Conservation (phyloP, 2,888 invertebrate species). For the Ischnus inquisitorius region DNA sequence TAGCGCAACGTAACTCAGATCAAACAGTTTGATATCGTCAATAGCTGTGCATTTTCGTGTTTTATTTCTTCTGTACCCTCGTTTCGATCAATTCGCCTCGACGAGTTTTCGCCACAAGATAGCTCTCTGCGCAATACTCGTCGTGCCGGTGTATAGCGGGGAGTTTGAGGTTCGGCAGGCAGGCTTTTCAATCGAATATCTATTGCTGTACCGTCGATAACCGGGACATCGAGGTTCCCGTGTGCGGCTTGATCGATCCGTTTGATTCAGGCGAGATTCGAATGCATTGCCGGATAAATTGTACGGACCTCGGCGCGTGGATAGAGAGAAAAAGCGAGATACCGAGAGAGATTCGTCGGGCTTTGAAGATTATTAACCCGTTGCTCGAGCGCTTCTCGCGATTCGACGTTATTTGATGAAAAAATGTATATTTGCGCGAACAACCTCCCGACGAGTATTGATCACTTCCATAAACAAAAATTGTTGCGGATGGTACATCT, state of each 20-base stretch:
- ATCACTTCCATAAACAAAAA: no score
- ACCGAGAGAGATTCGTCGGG: background rate
- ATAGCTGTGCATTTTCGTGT: background rate
- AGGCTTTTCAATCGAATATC: slow-evolving; percentile 52
- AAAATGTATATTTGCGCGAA: no score
- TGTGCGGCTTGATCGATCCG: slow-evolving; percentile 52
- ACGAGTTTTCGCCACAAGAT: slow-evolving; percentile 27
- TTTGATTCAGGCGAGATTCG: slow-evolving; percentile 49
- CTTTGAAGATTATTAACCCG: slow-evolving; percentile 43
- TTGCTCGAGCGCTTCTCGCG: slow-evolving; percentile 27
- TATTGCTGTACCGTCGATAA: slow-evolving; percentile 48
- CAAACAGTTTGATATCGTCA: slow-evolving; percentile 30
- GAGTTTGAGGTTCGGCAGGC: slow-evolving; percentile 23
- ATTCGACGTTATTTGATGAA: slow-evolving; percentile 6
- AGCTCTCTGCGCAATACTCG: slow-evolving; percentile 1
- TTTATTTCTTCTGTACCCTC: background rate
- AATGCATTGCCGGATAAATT: background rate
- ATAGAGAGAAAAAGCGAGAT: slow-evolving; percentile 8
- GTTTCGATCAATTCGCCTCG: slow-evolving; percentile 37
- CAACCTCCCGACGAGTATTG: no score
- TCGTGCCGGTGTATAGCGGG: background rate
- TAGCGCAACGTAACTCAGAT: slow-evolving; percentile 34
- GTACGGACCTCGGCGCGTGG: background rate
- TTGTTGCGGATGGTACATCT: no score
- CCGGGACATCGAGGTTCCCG: slow-evolving; percentile 23